Evolutionary conservation across 1,140 invertebrate genomes (phyloP), one percentile per base, ranked within the genome.

Genomic region (Ectropis grisescens): DNA sequence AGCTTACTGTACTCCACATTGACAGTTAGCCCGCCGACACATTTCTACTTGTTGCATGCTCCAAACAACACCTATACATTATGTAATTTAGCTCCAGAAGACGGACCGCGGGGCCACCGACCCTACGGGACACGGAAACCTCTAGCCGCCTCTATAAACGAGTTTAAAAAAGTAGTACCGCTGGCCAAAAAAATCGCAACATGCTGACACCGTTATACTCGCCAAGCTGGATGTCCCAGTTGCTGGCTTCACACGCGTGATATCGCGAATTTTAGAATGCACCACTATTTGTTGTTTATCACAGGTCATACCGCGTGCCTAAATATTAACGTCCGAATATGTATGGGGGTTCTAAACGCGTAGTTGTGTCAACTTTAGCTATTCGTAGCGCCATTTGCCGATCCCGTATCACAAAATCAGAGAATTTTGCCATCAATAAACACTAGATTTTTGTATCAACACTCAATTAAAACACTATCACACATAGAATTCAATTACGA

Each of bases 131-230:
- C 68, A 75, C 74, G 64, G 76, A 78, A 80, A 75, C 76, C 76
- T 79, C 79, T 74, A 81, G 75, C 64, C 66, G 76, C 55, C 56
- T 80, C 76, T 81, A 80, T 76, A 81, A 82, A 82, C 78, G 70
- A 82, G 78, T 81, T 82, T 82, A 80, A 75, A 80, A 80, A 82
- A 80, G 80, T 79, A 79, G 78, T 78, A 80, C 75, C 80, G 76
- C 76, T 82, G 67, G 70, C 78, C 76, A 82, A 82, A 81, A 82
- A 82, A 82, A 82, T 82, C 71, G 78, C 80, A 79, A 82, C 79
- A 82, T 82, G 78, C 74, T 81, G 78, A 79, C 80, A 82, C 80
- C 80, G 80, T 82, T 82, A 82, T 80, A 76, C 76, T 80, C 76
- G 80, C 80, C 78, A 75, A 70, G 78, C 71, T 76, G 80, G 78